Evolutionary conservation across 2,113 vertebrate species (phyloP).

Genomic region (Daboia siamensis): DNA sequence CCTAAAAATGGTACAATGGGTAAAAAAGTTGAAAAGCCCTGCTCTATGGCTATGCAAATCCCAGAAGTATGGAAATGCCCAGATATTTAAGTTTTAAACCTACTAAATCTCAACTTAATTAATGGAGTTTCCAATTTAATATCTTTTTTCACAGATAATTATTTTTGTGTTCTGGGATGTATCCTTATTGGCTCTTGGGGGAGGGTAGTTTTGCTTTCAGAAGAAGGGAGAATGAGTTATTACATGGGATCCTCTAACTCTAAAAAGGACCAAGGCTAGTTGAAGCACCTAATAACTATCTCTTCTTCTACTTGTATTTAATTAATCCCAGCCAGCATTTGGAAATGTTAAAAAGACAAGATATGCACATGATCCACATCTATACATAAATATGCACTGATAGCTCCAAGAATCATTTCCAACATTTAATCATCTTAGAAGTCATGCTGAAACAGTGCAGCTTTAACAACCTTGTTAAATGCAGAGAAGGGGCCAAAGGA

Average conservation of each 20-base stretch:
- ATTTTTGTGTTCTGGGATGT: not conserved
- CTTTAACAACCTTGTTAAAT: not conserved
- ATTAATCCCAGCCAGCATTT: not conserved
- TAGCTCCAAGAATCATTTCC: not conserved
- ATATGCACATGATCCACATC: not conserved
- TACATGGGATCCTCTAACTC: not conserved
- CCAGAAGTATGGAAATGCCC: not conserved
- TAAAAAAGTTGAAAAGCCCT: too few species aligned
- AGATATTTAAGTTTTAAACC: not conserved
- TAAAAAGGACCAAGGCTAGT: not conserved
- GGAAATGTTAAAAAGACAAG: not conserved
- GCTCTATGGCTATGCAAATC: not conserved
- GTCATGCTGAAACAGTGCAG: not conserved
- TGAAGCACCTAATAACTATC: not conserved
- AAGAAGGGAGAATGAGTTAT: not conserved
- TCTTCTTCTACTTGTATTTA: not conserved
- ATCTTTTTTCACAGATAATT: not conserved
- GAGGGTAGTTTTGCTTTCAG: not conserved
- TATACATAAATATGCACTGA: not conserved
- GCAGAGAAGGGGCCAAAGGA: not conserved
- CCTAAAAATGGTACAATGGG: too few species aligned
- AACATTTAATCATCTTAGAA: not conserved
- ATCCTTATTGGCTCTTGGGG: not conserved
- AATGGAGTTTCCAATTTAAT: not conserved
- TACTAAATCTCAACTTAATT: not conserved